A percentile compares a stretch with the other conserved stretches of the same genome.
Evolutionary conservation across 2,797 vertebrate genomes (phyloP).

Genomic region (Melopsittacus undulatus): DNA sequence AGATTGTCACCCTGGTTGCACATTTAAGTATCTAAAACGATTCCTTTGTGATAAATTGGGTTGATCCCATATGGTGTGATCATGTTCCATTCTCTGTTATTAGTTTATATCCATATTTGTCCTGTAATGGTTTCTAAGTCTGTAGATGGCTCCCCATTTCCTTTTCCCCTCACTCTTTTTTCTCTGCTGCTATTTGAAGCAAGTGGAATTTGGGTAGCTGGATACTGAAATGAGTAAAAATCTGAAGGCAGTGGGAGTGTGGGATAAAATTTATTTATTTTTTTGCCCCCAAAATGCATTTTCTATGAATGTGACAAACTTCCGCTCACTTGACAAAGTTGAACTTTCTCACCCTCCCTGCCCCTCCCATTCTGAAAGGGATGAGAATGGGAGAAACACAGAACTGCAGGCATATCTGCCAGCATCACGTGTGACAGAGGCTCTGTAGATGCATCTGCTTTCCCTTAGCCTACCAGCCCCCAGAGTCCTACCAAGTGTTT

Average conservation of each 20-base stretch:
- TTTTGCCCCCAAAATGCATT: neutral
- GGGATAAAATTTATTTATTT: neutral
- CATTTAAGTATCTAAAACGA: neutral
- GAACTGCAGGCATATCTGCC: neutral
- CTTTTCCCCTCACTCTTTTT: neutral
- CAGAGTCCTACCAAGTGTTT: neutral
- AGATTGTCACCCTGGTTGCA: neutral
- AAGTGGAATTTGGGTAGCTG: neutral
- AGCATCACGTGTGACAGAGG: neutral
- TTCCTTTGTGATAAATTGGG: neutral
- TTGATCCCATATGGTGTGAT: neutral
- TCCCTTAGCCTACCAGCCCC: neutral
- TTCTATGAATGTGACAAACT: neutral
- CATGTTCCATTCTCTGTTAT: neutral
- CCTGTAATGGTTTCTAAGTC: neutral
- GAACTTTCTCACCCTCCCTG: neutral
- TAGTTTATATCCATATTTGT: neutral
- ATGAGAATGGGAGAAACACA: neutral
- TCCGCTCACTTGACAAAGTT: neutral
- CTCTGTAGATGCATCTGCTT: neutral
- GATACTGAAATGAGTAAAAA: neutral
- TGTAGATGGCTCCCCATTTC: neutral
- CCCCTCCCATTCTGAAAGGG: neutral
- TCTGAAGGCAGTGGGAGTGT: neutral
- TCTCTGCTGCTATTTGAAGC: slow-evolving; percentile 6